phyloP scores from a whole-genome alignment of 1,140 invertebrate genomes.

The Drosophila arawakana region DNA sequence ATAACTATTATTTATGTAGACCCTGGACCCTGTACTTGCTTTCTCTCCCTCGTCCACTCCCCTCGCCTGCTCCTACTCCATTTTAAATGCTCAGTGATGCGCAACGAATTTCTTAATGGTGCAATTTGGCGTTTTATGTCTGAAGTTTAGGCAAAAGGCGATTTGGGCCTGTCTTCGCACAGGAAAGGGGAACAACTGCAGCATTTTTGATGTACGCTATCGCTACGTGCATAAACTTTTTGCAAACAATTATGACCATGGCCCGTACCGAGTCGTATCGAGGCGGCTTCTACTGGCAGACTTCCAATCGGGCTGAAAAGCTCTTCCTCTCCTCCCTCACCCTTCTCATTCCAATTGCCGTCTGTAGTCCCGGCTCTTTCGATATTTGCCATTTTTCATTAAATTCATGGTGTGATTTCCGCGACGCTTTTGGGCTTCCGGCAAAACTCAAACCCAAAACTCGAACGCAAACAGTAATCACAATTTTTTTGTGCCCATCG shows the following conservation, averaged over 20 bases:
- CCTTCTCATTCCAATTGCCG: not conserved
- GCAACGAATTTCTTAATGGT: constrained; percentile 84
- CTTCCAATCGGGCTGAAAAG: constrained; percentile 36
- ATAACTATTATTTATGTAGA: constrained; percentile 80
- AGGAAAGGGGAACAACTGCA: constrained; percentile 15
- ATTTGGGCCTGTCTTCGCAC: constrained; percentile 39
- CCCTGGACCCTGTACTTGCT: constrained; percentile 16
- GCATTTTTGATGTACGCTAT: constrained; percentile 69
- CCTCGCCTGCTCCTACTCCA: constrained; percentile 24
- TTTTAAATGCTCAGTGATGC: constrained; percentile 84
- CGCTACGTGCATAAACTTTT: constrained; percentile 81
- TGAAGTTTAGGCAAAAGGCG: constrained; percentile 79
- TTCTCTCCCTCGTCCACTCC: constrained; percentile 14
- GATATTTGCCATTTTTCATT: constrained; percentile 75
- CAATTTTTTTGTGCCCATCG: constrained; percentile 27
- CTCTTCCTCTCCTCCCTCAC: not conserved
- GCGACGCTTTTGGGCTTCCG: constrained; percentile 63
- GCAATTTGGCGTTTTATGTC: constrained; percentile 84
- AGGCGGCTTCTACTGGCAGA: constrained; percentile 48
- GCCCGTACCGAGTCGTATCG: constrained; percentile 18
- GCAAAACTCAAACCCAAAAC: constrained; percentile 13
- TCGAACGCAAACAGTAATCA: constrained; percentile 53
- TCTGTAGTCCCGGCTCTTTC: constrained; percentile 9
- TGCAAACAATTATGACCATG: constrained; percentile 73
- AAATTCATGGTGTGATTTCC: constrained; percentile 77